A percentile compares a stretch with the other conserved stretches of the same genome.
phyloP scores from a whole-genome alignment of 1,140 invertebrate species.

The Neodiprion lecontei region DNA sequence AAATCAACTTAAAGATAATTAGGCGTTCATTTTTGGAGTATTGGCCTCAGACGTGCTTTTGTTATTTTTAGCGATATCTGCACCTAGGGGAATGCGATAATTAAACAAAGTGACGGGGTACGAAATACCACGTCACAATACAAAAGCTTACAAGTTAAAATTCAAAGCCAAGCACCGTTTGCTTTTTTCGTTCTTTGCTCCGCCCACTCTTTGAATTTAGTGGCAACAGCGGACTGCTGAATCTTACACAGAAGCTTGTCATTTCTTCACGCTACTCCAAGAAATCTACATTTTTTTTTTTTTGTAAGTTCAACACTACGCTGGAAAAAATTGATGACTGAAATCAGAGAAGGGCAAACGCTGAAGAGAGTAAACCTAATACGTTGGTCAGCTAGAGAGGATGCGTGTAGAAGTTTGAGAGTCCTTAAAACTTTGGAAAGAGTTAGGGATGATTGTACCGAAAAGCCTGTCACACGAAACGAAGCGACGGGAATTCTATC shows the following conservation, averaged over 20 bases:
- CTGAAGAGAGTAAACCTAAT: constrained; percentile 34
- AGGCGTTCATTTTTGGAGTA: too few species aligned
- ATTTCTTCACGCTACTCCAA: constrained; percentile 25
- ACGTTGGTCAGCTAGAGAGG: constrained; percentile 37
- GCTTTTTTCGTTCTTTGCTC: constrained; percentile 27
- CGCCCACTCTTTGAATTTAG: constrained; percentile 25
- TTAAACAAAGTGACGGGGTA: too few species aligned
- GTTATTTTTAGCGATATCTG: too few species aligned
- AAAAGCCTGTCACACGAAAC: constrained; percentile 34
- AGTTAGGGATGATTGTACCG: constrained; percentile 33
- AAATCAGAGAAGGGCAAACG: constrained; percentile 33
- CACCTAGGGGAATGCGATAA: too few species aligned
- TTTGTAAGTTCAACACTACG: constrained; percentile 23
- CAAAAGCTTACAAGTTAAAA: constrained; percentile 15
- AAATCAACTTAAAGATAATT: too few species aligned
- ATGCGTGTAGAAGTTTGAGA: constrained; percentile 38
- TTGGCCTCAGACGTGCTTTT: too few species aligned
- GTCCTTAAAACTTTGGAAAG: constrained; percentile 32
- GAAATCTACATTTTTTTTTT: constrained; percentile 28
- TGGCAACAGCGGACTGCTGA: constrained; percentile 19
- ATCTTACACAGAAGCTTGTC: constrained; percentile 25
- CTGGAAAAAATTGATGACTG: constrained; percentile 33
- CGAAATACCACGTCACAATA: too few species aligned
- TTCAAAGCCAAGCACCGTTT: constrained; percentile 18
- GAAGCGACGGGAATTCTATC: constrained; percentile 29